Evolutionary conservation across 2,113 vertebrate species (phyloP).

Genomic region (Hyaena hyaena): DNA sequence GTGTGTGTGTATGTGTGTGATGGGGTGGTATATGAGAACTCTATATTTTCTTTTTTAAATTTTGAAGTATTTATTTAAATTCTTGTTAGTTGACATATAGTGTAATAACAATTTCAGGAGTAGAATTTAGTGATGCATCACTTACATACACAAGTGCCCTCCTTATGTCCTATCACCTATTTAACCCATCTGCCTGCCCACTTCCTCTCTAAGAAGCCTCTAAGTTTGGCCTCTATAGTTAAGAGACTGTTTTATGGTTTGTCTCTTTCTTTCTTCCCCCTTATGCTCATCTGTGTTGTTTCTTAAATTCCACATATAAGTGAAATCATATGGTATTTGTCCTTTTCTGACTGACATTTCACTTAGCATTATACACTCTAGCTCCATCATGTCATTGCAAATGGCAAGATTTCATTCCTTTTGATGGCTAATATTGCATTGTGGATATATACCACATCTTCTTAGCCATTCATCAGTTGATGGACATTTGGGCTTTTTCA

Average conservation of each 20-base stretch:
- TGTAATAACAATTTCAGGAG: background rate
- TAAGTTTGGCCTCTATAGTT: background rate
- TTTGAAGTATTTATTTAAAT: background rate
- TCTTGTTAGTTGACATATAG: background rate
- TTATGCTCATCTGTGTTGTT: background rate
- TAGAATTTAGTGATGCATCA: background rate
- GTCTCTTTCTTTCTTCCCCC: background rate
- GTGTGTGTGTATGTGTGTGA: background rate
- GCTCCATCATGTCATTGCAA: background rate
- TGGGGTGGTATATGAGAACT: fast-evolving
- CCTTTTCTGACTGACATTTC: background rate
- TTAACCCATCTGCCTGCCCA: background rate
- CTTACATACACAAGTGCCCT: background rate
- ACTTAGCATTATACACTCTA: background rate
- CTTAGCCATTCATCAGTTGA: background rate
- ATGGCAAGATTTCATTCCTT: background rate
- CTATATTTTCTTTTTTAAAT: background rate
- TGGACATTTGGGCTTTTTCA: background rate
- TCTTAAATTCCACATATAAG: background rate
- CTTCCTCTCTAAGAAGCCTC: background rate
- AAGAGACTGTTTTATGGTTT: background rate
- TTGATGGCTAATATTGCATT: background rate
- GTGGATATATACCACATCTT: background rate
- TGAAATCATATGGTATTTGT: background rate
- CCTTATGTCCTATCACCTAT: background rate